A percentile compares a stretch with the other conserved stretches of the same genome.
These are phyloP conservation scores for Ylistrum balloti DNA, from an alignment of 1,140 invertebrate species.

Conservation along the genomic window DNA sequence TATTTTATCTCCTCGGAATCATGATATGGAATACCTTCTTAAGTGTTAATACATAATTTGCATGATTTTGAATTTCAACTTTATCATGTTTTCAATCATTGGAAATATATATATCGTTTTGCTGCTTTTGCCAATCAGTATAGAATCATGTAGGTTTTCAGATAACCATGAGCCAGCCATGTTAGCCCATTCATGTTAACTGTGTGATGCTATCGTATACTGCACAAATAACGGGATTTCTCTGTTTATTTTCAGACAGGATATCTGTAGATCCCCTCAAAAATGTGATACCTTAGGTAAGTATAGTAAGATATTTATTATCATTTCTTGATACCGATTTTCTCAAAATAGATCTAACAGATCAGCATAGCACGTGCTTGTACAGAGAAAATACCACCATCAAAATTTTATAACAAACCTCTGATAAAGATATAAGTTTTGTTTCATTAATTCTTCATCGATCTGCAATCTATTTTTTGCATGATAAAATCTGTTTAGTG, in stretches of 20 bases:
- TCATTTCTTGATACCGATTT: constrained; percentile 39
- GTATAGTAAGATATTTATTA: constrained; percentile 53
- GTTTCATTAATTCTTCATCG: neutral
- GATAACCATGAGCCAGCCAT: neutral
- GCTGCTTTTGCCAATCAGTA: constrained; percentile 12
- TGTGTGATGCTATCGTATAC: neutral
- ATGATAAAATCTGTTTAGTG: neutral
- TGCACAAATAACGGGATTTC: constrained; percentile 26
- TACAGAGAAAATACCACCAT: neutral
- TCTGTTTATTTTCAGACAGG: constrained; percentile 85
- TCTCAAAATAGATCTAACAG: neutral
- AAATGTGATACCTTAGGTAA: constrained; percentile 89
- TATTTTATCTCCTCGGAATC: neutral
- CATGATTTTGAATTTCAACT: neutral
- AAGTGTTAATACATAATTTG: constrained; percentile 14
- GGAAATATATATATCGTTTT: neutral
- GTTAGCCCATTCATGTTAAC: neutral
- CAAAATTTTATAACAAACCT: constrained; percentile 30
- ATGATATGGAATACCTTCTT: neutral
- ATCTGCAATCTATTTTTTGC: neutral
- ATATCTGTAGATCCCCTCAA: constrained; percentile 89
- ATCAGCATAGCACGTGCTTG: constrained; percentile 25
- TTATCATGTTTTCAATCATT: neutral
- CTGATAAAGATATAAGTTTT: neutral
- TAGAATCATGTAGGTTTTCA: neutral